Evolutionary conservation across 2,113 vertebrate genomes (phyloP), one percentile per base, ranked within the genome.

Genomic region (Narcine bancroftii): DNA sequence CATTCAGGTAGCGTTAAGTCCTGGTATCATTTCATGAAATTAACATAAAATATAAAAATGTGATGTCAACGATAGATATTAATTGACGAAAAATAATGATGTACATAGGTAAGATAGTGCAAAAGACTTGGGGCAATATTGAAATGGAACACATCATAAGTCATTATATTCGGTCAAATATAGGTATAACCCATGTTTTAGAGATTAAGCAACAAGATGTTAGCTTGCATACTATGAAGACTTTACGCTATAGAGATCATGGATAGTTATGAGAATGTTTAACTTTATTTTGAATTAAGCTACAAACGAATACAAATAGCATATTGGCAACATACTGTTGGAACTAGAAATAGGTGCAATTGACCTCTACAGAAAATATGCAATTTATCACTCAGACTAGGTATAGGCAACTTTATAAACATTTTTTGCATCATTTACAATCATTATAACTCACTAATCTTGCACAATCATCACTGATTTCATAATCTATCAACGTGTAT

Each of bases 301-400:
- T 98, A 98, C 97, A 98, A 97, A 99, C 97, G 97, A 96, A 97
- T 98, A 99, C 97, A 97, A 98, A 97, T 97, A 98, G 97, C 97
- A 94, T 96, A 96, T 97, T 95, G 96, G 96, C 96, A 94, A 95
- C 95, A 96, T 95, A 96, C 95, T 95, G 94, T 97, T 96, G 96
- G 96, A 95, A 95, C 95, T 95, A 95, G 95, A 96, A 95, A 95
- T 95, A 95, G 97, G 96, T 95, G 96, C 96, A 95, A 95, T 95
- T 94, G 94, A 96, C 95, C 96, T 94, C 95, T 95, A 96, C 96
- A 96, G 94, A 94, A 92, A 95, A 95, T 95, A 96, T 95, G 94
- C 95, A 94, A 95, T 95, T 95, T 26, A 69, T 69, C 96, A 96
- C 96, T 96, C 96, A 93, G 95, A 96, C 95, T 96, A 95, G 94